These are phyloP conservation scores for Xiphophorus hellerii DNA, from an alignment of 2,113 vertebrate genomes.

Conservation along the genomic window DNA sequence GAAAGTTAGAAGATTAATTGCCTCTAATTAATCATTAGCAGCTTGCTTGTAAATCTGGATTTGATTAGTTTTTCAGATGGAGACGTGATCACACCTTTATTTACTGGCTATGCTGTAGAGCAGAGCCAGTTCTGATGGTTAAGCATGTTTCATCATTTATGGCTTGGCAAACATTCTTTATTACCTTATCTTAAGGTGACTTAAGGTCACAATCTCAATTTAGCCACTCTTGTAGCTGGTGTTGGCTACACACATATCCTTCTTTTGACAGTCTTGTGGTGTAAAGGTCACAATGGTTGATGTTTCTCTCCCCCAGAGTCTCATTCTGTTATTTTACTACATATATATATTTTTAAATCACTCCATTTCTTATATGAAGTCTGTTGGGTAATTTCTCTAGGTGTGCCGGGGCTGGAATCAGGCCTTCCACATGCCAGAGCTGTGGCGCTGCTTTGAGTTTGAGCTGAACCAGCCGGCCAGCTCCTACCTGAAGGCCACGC, in stretches of 20 bases:
- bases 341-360: neutral
- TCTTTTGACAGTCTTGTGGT: neutral
- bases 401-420: slow-evolving; percentile 93
- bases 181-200: neutral
- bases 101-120: neutral
- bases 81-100: neutral
- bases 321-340: too few relatives aligned
- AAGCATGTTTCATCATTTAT: neutral
- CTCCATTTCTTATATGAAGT: neutral
- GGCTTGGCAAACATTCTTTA: neutral
- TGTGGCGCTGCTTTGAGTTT: slow-evolving; percentile 98
- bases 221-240: neutral
- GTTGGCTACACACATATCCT: neutral
- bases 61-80: neutral
- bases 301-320: too few relatives aligned
- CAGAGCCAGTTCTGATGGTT: neutral
- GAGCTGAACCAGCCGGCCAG: slow-evolving; percentile 95
- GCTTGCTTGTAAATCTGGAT: neutral
- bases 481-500: slow-evolving; percentile 94
- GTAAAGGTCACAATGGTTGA: neutral
- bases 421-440: slow-evolving; percentile 94
- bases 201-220: neutral
- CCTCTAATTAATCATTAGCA: neutral
- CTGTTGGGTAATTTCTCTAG: slow-evolving; percentile 17
- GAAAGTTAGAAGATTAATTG: neutral